Conservation (phyloP, 2,113 vertebrate species). For the Perca fluviatilis region DNA sequence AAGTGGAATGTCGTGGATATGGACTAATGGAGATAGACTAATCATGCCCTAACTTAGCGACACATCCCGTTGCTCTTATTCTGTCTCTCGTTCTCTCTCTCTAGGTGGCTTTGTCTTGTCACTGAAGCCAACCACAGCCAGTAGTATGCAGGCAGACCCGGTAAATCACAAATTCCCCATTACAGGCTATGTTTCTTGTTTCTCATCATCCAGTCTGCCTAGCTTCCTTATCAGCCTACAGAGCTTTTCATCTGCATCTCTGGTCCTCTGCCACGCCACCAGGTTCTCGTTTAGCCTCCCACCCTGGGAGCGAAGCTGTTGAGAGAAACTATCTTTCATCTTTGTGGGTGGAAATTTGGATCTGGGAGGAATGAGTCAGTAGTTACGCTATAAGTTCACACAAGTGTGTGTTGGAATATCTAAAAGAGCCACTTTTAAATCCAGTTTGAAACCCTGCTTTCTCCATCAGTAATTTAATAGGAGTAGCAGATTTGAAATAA, state of each 20-base stretch:
- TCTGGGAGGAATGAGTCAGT: conserved; percentile 38
- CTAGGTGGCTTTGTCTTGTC: conserved; percentile 47
- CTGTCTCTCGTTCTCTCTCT: neutral
- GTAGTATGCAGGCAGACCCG: conserved; percentile 17
- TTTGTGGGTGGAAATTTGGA: conserved; percentile 64
- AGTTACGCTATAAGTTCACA: conserved; percentile 4
- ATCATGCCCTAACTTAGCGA: neutral
- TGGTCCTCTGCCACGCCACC: conserved; percentile 69
- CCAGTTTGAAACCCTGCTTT: neutral
- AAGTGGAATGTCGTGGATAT: no score
- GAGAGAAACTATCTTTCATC: conserved; percentile 71
- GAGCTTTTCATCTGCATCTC: conserved; percentile 78
- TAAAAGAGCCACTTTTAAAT: neutral
- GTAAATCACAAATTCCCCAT: conserved; percentile 53
- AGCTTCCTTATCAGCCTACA: conserved; percentile 78
- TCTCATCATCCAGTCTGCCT: conserved; percentile 73
- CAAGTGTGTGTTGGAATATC: neutral
- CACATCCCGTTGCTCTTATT: conserved; percentile 21
- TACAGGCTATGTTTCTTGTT: conserved; percentile 62
- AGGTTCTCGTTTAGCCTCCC: conserved; percentile 72
- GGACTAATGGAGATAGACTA: no score
- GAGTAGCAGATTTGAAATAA: conserved; percentile 38
- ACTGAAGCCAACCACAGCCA: conserved; percentile 24
- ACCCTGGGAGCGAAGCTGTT: conserved; percentile 63
- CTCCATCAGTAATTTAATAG: neutral